Percentiles rank a stretch among this genome's conserved stretches.
Conservation (phyloP, 2,797 vertebrate genomes). For the Crenuchus spilurus region DNA sequence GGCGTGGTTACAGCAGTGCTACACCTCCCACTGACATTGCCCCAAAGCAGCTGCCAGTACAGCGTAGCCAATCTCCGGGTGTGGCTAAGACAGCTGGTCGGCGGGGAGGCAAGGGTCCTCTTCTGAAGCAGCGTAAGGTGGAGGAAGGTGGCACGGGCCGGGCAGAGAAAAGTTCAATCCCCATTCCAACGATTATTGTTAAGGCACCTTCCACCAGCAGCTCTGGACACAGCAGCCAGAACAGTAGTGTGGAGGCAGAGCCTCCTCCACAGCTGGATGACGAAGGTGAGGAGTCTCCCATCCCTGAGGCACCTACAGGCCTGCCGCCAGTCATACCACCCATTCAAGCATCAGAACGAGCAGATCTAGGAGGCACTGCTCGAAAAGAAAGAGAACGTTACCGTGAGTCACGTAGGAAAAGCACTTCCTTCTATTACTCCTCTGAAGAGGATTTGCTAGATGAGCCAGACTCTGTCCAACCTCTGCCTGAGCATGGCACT, state of each 20-base stretch:
- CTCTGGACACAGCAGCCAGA: conserved; percentile 92
- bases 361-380: conserved; percentile 70
- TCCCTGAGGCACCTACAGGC: conserved; percentile 55
- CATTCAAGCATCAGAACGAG: conserved; percentile 64
- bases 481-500: conserved; percentile 67
- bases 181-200: conserved; percentile 93
- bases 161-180: conserved; percentile 88
- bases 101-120: conserved; percentile 82
- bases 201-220: conserved; percentile 95
- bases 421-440: conserved; percentile 89
- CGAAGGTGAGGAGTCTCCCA: conserved; percentile 63
- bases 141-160: conserved; percentile 71
- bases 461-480: conserved; percentile 70
- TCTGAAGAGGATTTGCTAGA: conserved; percentile 85
- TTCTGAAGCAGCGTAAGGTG: conserved; percentile 91
- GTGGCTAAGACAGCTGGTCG: conserved; percentile 48
- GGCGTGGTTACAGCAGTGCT: conserved; percentile 81
- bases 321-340: conserved; percentile 58
- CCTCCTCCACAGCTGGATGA: conserved; percentile 41
- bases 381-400: conserved; percentile 81
- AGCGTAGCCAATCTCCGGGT: conserved; percentile 20
- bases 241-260: conserved; percentile 89
- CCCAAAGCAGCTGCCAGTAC: conserved; percentile 61
- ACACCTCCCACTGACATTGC: conserved; percentile 75
- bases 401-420: conserved; percentile 87